Evolutionary conservation across 2,888 invertebrate genomes (phyloP).

Genomic region (Pristionchus maxplancki): DNA sequence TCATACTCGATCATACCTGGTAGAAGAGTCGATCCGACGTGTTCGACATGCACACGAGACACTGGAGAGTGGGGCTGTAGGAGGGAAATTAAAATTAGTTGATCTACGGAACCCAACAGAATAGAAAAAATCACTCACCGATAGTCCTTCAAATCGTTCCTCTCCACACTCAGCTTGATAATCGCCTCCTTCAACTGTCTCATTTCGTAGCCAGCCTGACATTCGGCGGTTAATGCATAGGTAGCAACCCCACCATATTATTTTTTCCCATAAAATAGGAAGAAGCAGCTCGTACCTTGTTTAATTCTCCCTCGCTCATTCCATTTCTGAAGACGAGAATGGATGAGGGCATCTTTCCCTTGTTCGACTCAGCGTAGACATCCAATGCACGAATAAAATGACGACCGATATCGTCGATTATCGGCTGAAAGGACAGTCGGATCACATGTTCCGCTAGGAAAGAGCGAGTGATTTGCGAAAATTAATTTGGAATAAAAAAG

Average conservation of each 20-base stretch:
- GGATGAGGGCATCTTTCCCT: not conserved
- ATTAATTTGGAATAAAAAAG: too few relatives aligned
- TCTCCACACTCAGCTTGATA: not conserved
- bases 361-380: constrained; percentile 8
- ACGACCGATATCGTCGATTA: constrained; percentile 14
- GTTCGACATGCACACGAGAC: constrained; percentile 23
- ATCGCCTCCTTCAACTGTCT: not conserved
- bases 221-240: too few relatives aligned
- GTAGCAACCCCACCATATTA: too few relatives aligned
- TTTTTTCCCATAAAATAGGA: too few relatives aligned
- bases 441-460: too few relatives aligned
- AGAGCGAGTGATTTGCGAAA: too few relatives aligned
- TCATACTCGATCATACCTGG: not conserved
- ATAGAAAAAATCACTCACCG: not conserved
- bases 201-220: not conserved
- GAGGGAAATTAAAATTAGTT: not conserved
- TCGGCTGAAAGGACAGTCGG: not conserved
- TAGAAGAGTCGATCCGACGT: constrained; percentile 9
- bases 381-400: constrained; percentile 23
- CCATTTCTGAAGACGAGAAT: constrained; percentile 19
- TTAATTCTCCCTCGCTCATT: constrained; percentile 46
- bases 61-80: not conserved
- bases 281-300: too few relatives aligned
- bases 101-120: not conserved
- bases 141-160: not conserved